These are phyloP conservation scores for Henicopernis longicauda DNA, from an alignment of 2,113 vertebrate genomes.

Conservation along the genomic window DNA sequence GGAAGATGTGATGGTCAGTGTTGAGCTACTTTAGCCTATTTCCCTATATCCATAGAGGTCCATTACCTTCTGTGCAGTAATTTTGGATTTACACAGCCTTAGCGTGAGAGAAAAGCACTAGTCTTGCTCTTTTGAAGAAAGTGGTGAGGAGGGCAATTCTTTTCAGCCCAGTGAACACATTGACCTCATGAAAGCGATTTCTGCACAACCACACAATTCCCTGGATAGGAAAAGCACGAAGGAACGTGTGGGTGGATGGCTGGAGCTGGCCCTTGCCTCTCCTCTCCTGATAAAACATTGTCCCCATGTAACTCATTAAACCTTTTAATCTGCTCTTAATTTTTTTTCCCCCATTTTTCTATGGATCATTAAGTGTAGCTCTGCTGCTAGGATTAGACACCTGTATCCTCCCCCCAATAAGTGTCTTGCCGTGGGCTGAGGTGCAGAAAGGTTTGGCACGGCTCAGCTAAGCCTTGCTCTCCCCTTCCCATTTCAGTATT, in stretches of 20 bases:
- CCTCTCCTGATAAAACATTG: background rate
- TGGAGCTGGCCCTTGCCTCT: background rate
- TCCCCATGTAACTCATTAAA: background rate
- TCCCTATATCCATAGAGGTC: background rate
- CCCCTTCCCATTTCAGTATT: background rate
- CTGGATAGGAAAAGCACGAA: background rate
- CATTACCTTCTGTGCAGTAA: background rate
- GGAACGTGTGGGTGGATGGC: background rate
- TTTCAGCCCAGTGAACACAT: background rate
- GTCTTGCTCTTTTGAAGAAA: background rate
- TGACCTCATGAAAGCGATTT: background rate
- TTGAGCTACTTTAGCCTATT: background rate
- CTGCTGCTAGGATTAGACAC: background rate
- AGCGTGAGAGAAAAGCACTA: background rate
- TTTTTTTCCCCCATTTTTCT: background rate
- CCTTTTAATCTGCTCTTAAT: background rate
- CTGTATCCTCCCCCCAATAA: background rate
- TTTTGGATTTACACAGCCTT: background rate
- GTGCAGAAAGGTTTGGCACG: background rate
- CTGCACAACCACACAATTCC: background rate
- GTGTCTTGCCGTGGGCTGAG: background rate
- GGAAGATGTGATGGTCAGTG: background rate
- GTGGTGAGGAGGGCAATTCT: background rate
- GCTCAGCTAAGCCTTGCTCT: background rate
- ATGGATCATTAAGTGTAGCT: background rate